Conservation (phyloP, 1,140 invertebrate genomes). For the Diabrotica undecimpunctata region DNA sequence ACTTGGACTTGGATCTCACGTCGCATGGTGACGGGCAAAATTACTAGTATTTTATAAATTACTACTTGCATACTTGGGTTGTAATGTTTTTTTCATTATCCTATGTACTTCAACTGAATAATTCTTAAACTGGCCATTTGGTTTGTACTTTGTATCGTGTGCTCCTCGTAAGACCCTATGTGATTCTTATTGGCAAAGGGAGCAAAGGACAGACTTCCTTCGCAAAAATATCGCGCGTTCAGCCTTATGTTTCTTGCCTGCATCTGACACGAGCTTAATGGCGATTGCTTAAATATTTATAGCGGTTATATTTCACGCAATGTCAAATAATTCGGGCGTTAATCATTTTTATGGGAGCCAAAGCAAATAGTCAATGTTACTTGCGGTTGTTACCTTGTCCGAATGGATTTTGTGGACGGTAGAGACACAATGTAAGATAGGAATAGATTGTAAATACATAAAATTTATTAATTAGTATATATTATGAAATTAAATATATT, state of each 20-base stretch:
- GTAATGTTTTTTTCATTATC: no score
- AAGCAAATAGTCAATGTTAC: constrained; percentile 4
- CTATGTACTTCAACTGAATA: no score
- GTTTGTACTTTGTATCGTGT: no score
- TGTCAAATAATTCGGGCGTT: constrained; percentile 19
- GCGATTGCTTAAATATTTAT: constrained; percentile 20
- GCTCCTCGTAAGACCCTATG: neutral
- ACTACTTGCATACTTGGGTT: no score
- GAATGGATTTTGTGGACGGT: neutral
- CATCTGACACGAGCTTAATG: constrained; percentile 10
- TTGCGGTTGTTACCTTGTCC: constrained; percentile 12
- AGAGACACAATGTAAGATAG: no score
- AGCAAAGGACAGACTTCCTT: neutral
- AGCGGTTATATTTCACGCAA: constrained; percentile 15
- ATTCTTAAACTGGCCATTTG: no score
- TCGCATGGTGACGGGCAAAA: no score
- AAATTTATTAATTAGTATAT: no score
- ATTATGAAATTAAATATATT: no score
- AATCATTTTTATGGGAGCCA: constrained; percentile 20
- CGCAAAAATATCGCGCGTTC: constrained; percentile 8
- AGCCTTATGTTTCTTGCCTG: constrained; percentile 10
- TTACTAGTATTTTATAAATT: no score
- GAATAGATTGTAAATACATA: no score
- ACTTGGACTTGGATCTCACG: no score
- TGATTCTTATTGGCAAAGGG: neutral